Evolutionary conservation across 1,140 invertebrate species (phyloP).

Genomic region (Tenebrio molitor): DNA sequence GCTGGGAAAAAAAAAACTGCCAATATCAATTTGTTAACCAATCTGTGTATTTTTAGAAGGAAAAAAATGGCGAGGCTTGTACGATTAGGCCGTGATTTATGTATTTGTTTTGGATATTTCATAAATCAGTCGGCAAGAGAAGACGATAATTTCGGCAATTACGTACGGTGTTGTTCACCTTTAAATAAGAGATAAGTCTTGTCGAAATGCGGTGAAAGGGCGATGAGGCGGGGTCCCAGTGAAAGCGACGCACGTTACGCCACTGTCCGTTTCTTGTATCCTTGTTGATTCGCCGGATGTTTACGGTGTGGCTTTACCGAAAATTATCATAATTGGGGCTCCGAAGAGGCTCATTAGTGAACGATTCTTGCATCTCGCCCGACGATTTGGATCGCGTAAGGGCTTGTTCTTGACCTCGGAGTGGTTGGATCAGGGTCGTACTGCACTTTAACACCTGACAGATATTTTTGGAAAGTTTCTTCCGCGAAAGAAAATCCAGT

Average conservation of each 20-base stretch:
- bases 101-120: neutral
- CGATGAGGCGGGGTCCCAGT: neutral
- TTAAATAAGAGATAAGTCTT: too few species aligned
- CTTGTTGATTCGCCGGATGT: slow-evolving; percentile 23
- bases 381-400: neutral
- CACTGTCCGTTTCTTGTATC: neutral
- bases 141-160: neutral
- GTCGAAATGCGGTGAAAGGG: neutral
- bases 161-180: neutral
- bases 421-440: too few species aligned
- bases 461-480: too few species aligned
- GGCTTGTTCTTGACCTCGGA: neutral
- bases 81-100: neutral
- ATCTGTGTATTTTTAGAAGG: neutral
- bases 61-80: neutral
- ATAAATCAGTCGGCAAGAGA: neutral
- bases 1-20: neutral
- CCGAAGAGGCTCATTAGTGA: slow-evolving; percentile 11
- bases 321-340: slow-evolving; percentile 27
- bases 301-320: slow-evolving; percentile 1
- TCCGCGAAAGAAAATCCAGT: too few species aligned
- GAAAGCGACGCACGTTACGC: neutral
- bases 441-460: too few species aligned
- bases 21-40: neutral
- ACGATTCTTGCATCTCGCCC: neutral